phyloP scores from a whole-genome alignment of 1,140 invertebrate genomes.

The Drosophila bocqueti region DNA sequence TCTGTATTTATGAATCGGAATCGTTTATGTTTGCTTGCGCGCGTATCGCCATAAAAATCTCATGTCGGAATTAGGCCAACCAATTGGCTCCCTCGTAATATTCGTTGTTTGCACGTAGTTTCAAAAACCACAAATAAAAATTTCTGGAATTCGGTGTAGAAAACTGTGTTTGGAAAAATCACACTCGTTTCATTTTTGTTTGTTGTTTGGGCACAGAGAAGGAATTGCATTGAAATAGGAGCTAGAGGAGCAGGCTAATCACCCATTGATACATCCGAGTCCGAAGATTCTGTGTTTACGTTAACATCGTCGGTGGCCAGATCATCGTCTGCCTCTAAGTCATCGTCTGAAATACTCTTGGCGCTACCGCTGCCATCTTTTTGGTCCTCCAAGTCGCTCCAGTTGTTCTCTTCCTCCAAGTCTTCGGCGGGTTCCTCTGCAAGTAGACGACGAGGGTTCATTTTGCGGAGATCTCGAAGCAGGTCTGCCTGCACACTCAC shows the following conservation, averaged over 20 bases:
- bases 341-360: conserved; percentile 36
- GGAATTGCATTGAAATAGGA: conserved; percentile 10
- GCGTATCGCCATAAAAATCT: conserved; percentile 52
- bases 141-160: conserved; percentile 61
- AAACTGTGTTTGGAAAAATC: conserved; percentile 61
- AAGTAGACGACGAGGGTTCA: neutral
- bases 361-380: conserved; percentile 7
- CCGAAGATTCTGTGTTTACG: conserved; percentile 45
- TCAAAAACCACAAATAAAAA: conserved; percentile 55
- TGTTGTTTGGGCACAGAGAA: neutral
- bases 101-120: conserved; percentile 78
- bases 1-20: conserved; percentile 44
- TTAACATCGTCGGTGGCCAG: conserved; percentile 40
- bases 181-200: conserved; percentile 31
- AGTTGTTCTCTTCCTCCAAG: conserved; percentile 40
- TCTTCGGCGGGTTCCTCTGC: conserved; percentile 33
- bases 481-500: conserved; percentile 16
- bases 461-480: neutral
- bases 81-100: conserved; percentile 52
- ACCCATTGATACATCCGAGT: conserved; percentile 47
- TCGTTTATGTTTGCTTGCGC: conserved; percentile 56
- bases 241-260: conserved; percentile 10
- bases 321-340: conserved; percentile 53
- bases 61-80: conserved; percentile 45
- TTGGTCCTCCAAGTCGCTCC: conserved; percentile 67